phyloP scores from a whole-genome alignment of 2,888 invertebrate species.

The Lymantria dispar region DNA sequence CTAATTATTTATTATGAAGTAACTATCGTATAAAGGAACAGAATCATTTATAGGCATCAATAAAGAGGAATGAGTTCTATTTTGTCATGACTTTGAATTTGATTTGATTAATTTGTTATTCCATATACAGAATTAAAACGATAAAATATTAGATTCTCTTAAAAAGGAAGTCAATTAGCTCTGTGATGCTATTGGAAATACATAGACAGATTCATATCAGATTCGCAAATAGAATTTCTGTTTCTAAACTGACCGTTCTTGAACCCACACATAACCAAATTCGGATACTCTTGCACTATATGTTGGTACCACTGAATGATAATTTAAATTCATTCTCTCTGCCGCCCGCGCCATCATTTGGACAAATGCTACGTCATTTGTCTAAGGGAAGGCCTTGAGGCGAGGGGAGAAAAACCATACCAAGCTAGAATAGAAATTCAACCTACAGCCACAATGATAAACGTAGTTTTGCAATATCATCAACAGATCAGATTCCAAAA shows the following conservation, averaged over 20 bases:
- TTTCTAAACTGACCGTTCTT: conserved; percentile 27
- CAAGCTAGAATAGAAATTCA: conserved; percentile 37
- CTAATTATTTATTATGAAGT: too few species aligned
- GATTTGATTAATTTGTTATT: neutral
- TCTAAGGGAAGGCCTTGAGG: conserved; percentile 69
- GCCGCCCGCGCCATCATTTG: conserved; percentile 83
- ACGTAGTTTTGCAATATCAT: conserved; percentile 44
- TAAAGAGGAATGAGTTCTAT: neutral
- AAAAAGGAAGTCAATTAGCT: neutral
- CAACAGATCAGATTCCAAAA: conserved; percentile 65
- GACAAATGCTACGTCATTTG: conserved; percentile 83
- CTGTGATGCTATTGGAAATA: neutral
- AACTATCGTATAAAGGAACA: neutral
- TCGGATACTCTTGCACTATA: conserved; percentile 69
- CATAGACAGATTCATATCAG: conserved; percentile 30
- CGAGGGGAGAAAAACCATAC: conserved; percentile 48
- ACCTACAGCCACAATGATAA: conserved; percentile 41
- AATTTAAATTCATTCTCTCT: conserved; percentile 84
- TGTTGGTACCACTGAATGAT: conserved; percentile 82
- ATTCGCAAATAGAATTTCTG: conserved; percentile 27
- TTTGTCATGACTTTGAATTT: neutral
- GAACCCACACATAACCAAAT: conserved; percentile 60
- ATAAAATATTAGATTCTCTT: neutral
- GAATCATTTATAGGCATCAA: neutral
- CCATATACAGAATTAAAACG: neutral